These are phyloP conservation scores for Crotalus tigris DNA, from an alignment of 2,113 vertebrate genomes.

Conservation along the genomic window DNA sequence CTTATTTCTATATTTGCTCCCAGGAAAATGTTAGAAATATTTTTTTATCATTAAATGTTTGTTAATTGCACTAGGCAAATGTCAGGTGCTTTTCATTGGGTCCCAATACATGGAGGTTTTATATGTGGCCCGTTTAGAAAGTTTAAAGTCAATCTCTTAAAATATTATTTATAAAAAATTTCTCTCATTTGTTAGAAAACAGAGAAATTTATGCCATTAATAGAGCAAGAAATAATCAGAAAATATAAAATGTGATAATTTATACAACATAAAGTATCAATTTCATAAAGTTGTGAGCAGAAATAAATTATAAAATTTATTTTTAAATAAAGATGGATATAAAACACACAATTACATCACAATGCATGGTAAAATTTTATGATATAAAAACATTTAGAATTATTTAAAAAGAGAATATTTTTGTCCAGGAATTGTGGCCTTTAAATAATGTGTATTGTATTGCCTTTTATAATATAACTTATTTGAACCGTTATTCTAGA, in stretches of 20 bases:
- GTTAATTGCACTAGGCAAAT: slow-evolving; percentile 33
- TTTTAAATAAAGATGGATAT: slow-evolving; percentile 42
- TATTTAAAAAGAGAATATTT: neutral
- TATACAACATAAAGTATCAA: slow-evolving; percentile 2
- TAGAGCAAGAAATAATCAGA: slow-evolving; percentile 51
- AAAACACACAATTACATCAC: slow-evolving; percentile 22
- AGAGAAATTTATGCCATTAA: neutral
- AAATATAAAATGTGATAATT: slow-evolving; percentile 57
- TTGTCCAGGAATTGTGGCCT: neutral
- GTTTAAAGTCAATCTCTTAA: neutral
- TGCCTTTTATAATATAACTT: slow-evolving; percentile 38
- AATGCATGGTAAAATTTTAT: slow-evolving; percentile 28
- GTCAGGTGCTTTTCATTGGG: slow-evolving; percentile 42
- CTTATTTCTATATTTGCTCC: slow-evolving; percentile 22
- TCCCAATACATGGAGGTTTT: slow-evolving; percentile 44
- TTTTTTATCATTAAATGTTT: slow-evolving; percentile 46
- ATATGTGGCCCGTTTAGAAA: neutral
- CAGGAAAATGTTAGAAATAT: slow-evolving; percentile 33
- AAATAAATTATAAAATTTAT: slow-evolving; percentile 43
- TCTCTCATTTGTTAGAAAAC: neutral
- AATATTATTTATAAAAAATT: neutral
- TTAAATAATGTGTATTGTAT: slow-evolving; percentile 22
- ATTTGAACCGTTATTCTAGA: slow-evolving; percentile 40
- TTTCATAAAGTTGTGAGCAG: slow-evolving; percentile 58
- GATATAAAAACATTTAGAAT: slow-evolving; percentile 20